Evolutionary conservation across 2,888 invertebrate species (phyloP).

Genomic region (Periphyllus acericola): DNA sequence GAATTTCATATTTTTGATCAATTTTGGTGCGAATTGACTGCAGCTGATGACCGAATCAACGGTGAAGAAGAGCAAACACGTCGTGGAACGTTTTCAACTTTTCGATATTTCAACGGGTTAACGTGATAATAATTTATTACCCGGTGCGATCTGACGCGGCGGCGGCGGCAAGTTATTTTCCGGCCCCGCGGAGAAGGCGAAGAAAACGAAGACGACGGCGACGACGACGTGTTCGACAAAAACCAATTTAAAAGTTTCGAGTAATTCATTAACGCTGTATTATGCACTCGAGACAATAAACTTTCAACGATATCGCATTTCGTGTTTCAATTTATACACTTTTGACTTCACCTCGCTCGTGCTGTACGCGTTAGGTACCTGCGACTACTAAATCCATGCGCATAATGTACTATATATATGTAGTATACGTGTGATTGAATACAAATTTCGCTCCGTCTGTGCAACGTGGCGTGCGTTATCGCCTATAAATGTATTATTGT

Average conservation of each 20-base stretch:
- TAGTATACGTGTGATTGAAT: neutral
- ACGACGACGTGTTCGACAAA: neutral
- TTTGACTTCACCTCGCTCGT: neutral
- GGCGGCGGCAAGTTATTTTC: neutral
- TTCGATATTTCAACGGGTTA: conserved; percentile 21
- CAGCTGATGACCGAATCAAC: neutral
- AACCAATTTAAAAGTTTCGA: conserved; percentile 49
- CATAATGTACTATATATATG: neutral
- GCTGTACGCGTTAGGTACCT: neutral
- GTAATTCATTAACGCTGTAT: conserved; percentile 40
- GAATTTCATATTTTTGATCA: too few species aligned
- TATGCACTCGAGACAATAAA: conserved; percentile 33
- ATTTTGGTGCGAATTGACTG: too few species aligned
- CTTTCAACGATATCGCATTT: conserved; percentile 30
- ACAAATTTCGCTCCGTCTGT: neutral
- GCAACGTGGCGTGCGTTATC: neutral
- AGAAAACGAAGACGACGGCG: neutral
- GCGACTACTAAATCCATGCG: too few species aligned
- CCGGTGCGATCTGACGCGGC: neutral
- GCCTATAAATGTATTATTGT: too few species aligned
- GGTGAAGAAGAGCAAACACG: neutral
- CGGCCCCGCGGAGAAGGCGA: neutral
- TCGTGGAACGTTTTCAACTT: neutral
- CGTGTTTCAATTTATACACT: neutral
- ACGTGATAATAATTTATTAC: conserved; percentile 26